These are phyloP conservation scores for Neoarius graeffei DNA, from an alignment of 2,113 vertebrate species.

Conservation along the genomic window DNA sequence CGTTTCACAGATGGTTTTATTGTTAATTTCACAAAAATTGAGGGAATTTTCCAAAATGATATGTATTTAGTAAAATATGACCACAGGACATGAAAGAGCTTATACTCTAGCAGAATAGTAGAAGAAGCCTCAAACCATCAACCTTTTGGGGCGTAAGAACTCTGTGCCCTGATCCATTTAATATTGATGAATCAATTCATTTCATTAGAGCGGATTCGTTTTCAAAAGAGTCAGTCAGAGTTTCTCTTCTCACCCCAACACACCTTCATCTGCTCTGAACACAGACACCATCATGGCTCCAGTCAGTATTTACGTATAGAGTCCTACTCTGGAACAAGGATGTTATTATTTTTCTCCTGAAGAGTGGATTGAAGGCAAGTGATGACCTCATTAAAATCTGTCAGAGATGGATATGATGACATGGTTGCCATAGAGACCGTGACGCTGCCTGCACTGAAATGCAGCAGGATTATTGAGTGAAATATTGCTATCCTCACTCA, in stretches of 20 bases:
- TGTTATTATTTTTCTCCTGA: constrained; percentile 38
- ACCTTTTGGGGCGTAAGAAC: neutral
- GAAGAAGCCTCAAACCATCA: neutral
- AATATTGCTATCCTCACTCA: constrained; percentile 12
- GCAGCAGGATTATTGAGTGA: constrained; percentile 31
- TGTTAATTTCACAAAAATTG: no score
- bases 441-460: constrained; percentile 36
- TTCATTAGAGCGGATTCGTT: neutral
- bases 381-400: constrained; percentile 55
- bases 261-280: constrained; percentile 33
- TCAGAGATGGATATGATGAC: constrained; percentile 42
- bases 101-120: neutral
- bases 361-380: constrained; percentile 36
- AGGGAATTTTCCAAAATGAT: no score
- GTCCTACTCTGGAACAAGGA: constrained; percentile 4
- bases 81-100: no score
- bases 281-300: constrained; percentile 10
- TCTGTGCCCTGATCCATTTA: neutral
- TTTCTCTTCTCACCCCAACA: constrained; percentile 20
- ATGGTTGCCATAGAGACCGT: constrained; percentile 49
- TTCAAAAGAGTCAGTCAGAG: constrained; percentile 30
- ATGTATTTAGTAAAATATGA: no score
- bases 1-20: no score
- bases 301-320: constrained; percentile 36
- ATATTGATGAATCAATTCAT: neutral